Base-by-base conservation (phyloP, 2,888 invertebrate genomes). In the Ethmia dodecea region DNA sequence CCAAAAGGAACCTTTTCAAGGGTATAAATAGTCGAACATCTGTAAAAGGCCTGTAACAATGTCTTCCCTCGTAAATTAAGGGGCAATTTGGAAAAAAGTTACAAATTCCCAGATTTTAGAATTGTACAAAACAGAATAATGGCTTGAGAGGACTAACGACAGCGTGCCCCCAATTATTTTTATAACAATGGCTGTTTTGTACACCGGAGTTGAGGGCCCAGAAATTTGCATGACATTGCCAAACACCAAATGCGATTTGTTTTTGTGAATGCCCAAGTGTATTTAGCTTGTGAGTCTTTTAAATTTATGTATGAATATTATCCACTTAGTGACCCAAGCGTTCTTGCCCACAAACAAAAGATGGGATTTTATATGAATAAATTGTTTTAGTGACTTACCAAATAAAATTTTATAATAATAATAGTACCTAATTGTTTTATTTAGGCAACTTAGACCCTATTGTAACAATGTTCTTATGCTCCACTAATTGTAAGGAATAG, bases 221-320 rank as follows among this genome's bases (percentile, higher is more conserved):
- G 47, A 69, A 76, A 77, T 80, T 79, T 76, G 70, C 77, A 79
- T 79, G 67, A 76, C 69, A 74, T 66, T 71, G 70, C 64, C 60
- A 55, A 60, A 64, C 60, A 58, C 60, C 55, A 62, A 73, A 72
- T 55, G 43, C 64, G 66, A 72, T 76, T 79, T 71, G 68, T 72
- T 77, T 68, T 66, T 58, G 46, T 62, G 55, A 62, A 68, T 55
- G 52, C 56, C 58, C 59, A 50, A 58, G 60, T 56, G 60, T 61
- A 53, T 60, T 60, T 49, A 48, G 47, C 49, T 44, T 55, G 57
- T 49, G 41, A 42, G 36, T 52, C 51, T 50, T 43, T 45, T 60
- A 55, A 70, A 64, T 65, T 62, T 61, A 62, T 68, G 58, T 63
- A 61, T 61, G 50, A 53, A 60, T 52, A 58, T 62, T 60, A 59